Conservation (phyloP, 2,113 vertebrate species). For the Gallinago media region DNA sequence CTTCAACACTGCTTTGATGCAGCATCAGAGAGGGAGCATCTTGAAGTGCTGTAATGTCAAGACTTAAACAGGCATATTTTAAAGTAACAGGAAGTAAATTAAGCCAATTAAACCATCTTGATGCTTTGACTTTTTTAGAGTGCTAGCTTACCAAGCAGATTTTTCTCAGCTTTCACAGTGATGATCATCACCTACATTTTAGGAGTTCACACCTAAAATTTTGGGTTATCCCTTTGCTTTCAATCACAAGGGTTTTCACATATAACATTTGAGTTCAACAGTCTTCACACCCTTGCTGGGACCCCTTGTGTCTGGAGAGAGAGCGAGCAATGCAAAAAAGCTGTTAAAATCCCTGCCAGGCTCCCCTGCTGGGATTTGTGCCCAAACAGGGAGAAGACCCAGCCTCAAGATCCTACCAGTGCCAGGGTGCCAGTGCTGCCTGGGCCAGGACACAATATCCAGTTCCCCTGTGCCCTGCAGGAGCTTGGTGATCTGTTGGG, state of each 20-base stretch:
- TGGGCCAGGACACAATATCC: not conserved
- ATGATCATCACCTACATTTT: not conserved
- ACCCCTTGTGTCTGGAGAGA: not conserved
- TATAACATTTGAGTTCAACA: not conserved
- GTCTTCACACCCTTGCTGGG: not conserved
- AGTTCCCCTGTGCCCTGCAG: not conserved
- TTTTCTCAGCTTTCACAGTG: not conserved
- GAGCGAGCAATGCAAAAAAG: not conserved
- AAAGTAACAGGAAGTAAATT: slow-evolving; percentile 70
- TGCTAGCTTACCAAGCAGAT: slow-evolving; percentile 45
- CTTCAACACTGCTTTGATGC: slow-evolving; percentile 55
- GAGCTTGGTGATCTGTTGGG: not conserved
- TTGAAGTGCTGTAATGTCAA: slow-evolving; percentile 52
- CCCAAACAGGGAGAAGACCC: not conserved
- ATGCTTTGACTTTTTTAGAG: slow-evolving; percentile 29
- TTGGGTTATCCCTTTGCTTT: not conserved
- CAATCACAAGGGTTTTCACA: not conserved
- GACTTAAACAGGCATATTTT: slow-evolving; percentile 64
- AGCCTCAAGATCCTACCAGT: not conserved
- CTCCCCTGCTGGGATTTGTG: not conserved
- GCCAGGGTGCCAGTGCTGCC: not conserved
- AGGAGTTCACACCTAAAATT: not conserved
- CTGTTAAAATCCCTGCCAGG: not conserved
- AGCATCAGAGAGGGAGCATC: slow-evolving; percentile 57
- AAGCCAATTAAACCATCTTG: slow-evolving; percentile 69